Conservation (phyloP, 2,797 vertebrate species). For the Synanceia verrucosa region DNA sequence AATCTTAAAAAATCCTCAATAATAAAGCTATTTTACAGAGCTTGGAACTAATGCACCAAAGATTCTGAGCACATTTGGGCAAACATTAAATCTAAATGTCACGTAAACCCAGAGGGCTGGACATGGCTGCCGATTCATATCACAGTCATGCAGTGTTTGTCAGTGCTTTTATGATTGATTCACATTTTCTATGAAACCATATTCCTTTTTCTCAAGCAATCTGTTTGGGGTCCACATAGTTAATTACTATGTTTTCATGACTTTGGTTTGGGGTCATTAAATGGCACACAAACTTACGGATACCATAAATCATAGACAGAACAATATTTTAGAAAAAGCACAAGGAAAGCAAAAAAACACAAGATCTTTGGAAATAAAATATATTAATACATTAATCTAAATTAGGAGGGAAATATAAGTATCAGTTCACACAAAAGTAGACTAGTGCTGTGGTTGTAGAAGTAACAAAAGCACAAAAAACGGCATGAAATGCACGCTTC, state of each 20-base stretch:
- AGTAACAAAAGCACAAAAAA: too few species aligned
- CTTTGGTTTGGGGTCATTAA: not conserved
- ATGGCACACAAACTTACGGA: not conserved
- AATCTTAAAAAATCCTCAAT: not conserved
- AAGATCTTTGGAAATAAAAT: not conserved
- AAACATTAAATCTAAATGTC: constrained; percentile 12
- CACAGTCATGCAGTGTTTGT: constrained; percentile 5
- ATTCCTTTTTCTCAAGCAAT: not conserved
- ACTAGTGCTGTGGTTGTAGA: too few species aligned
- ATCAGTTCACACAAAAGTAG: too few species aligned
- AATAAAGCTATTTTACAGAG: not conserved
- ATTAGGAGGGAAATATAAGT: not conserved
- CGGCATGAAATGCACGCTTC: too few species aligned
- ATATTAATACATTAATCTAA: not conserved
- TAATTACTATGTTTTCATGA: constrained; percentile 13
- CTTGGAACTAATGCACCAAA: not conserved
- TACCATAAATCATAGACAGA: not conserved
- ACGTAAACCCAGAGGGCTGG: not conserved
- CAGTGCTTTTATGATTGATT: not conserved
- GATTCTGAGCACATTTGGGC: not conserved
- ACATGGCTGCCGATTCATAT: not conserved
- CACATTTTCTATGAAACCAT: not conserved
- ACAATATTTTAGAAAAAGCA: not conserved
- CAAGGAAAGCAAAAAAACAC: not conserved
- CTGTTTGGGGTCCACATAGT: not conserved